Conservation (phyloP, 2,888 invertebrate genomes). For the Zygaena filipendulae region DNA sequence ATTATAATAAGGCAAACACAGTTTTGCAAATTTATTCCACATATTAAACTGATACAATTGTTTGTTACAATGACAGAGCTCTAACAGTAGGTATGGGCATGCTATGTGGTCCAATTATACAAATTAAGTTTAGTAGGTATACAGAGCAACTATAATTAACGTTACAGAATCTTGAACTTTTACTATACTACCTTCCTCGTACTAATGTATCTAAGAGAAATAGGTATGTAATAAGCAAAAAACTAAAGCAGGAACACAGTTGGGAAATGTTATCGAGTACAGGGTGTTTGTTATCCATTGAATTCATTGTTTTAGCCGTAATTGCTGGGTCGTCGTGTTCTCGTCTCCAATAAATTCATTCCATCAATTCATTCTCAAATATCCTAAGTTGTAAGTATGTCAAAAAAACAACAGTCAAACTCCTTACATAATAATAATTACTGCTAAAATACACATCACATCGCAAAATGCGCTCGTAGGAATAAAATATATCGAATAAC, state of each 20-base stretch:
- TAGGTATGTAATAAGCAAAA: conserved; percentile 66
- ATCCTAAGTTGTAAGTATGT: conserved; percentile 67
- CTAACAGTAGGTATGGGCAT: conserved; percentile 64
- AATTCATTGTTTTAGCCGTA: conserved; percentile 65
- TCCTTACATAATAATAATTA: conserved; percentile 70
- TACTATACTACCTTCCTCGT: conserved; percentile 65
- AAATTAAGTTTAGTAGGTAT: conserved; percentile 46
- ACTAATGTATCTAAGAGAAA: conserved; percentile 59
- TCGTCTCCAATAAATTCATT: conserved; percentile 30
- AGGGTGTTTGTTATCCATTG: conserved; percentile 51
- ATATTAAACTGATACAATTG: conserved; percentile 67
- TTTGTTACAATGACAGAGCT: conserved; percentile 63
- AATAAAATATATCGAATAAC: conserved; percentile 82
- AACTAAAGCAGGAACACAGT: conserved; percentile 68
- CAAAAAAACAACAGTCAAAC: conserved; percentile 70
- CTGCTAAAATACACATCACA: conserved; percentile 72
- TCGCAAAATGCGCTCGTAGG: conserved; percentile 84
- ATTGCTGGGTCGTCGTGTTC: conserved; percentile 48
- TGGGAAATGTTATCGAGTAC: conserved; percentile 64
- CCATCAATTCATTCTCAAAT: conserved; percentile 50
- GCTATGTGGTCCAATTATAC: conserved; percentile 62
- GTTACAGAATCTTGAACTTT: conserved; percentile 63
- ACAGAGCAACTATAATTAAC: conserved; percentile 61
- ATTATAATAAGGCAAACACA: conserved; percentile 66
- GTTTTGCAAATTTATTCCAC: conserved; percentile 70